Conservation (phyloP, 2,888 invertebrate genomes). For the Plebejus melissa region DNA sequence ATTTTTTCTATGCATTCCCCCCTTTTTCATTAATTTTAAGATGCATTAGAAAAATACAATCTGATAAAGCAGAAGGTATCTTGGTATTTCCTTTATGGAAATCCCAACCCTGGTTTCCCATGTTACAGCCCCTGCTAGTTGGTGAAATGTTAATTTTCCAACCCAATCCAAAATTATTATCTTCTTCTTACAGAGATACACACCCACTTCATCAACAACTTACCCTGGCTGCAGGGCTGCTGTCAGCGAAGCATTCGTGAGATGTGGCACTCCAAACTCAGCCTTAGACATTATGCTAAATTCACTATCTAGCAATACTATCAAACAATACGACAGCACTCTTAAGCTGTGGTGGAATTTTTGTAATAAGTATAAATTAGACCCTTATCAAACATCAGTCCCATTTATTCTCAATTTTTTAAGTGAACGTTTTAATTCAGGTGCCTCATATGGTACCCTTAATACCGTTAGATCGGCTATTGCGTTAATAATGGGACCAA, state of each 20-base stretch:
- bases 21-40: background rate
- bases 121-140: background rate
- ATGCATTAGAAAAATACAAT: slow-evolving; percentile 3
- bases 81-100: background rate
- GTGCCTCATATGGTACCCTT: background rate
- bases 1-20: background rate
- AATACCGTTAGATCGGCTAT: background rate
- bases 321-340: background rate
- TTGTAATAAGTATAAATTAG: background rate
- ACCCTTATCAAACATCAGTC: background rate
- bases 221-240: slow-evolving; percentile 3
- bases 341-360: background rate
- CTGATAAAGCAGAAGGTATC: background rate
- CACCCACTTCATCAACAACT: background rate
- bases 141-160: background rate
- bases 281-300: background rate
- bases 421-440: background rate
- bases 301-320: background rate
- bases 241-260: no score
- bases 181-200: background rate
- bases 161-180: background rate
- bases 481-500: background rate
- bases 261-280: background rate
- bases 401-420: background rate
- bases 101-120: slow-evolving; percentile 6